Evolutionary conservation across 2,797 vertebrate genomes (phyloP).

Genomic region (Neostethus bicornis): DNA sequence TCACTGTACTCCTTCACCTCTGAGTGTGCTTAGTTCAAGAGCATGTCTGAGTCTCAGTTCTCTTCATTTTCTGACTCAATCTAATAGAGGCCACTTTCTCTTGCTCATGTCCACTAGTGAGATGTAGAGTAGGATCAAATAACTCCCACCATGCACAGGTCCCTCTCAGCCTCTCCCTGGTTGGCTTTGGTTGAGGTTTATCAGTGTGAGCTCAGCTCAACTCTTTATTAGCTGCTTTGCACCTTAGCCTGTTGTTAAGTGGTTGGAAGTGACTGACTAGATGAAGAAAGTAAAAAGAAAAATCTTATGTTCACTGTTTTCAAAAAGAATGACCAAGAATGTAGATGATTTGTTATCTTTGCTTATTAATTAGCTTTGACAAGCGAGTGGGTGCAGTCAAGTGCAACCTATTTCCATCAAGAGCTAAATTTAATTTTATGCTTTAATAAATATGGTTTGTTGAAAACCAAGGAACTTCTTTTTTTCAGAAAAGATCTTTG

Average conservation of each 20-base stretch:
- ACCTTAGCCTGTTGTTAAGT: conserved; percentile 23
- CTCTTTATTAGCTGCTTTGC: conserved; percentile 36
- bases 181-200: conserved; percentile 29
- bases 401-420: neutral
- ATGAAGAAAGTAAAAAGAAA: conserved; percentile 21
- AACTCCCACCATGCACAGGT: conserved; percentile 34
- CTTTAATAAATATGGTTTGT: no score
- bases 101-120: conserved; percentile 51
- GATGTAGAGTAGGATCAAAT: conserved; percentile 46
- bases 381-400: neutral
- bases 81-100: conserved; percentile 46
- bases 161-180: conserved; percentile 14
- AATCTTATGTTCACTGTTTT: conserved; percentile 8
- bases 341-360: neutral
- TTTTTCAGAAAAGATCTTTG: no score
- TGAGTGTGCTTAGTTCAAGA: conserved; percentile 14
- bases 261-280: conserved; percentile 32
- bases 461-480: no score
- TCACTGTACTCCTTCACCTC: neutral
- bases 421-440: neutral
- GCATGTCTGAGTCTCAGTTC: conserved; percentile 37
- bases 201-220: conserved; percentile 43
- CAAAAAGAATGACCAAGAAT: neutral
- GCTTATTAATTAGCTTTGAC: conserved; percentile 1
- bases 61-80: conserved; percentile 50